Evolutionary conservation across 1,140 invertebrate genomes (phyloP).

Genomic region (Cyphomyrmex costatus): DNA sequence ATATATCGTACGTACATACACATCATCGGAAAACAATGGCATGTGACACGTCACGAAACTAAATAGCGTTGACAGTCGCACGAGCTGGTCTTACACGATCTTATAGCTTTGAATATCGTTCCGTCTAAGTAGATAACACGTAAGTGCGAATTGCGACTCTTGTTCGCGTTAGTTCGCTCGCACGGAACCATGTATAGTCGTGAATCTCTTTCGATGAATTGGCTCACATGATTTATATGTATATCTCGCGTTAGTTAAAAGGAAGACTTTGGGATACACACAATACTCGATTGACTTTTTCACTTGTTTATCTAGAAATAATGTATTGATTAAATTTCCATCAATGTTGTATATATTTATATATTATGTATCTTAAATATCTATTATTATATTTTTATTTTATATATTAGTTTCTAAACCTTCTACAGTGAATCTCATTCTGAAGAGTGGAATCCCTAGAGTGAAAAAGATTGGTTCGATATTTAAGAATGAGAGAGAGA

Average conservation of each 20-base stretch:
- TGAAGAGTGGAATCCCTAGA: too few relatives aligned
- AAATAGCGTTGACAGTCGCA: background rate
- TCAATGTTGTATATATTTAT: background rate
- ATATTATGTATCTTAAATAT: background rate
- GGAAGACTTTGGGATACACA: background rate
- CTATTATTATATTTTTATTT: background rate
- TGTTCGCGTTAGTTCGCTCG: background rate
- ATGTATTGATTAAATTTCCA: too few relatives aligned
- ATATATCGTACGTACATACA: background rate
- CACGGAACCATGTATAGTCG: background rate
- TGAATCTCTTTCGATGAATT: background rate
- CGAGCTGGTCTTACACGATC: constrained; percentile 1
- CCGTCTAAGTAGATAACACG: constrained; percentile 20
- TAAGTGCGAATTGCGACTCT: constrained; percentile 4
- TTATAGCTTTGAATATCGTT: background rate
- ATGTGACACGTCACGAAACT: background rate
- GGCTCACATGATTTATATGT: background rate
- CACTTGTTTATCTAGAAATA: background rate
- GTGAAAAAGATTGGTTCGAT: too few relatives aligned
- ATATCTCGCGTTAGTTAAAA: background rate
- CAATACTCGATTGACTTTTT: background rate
- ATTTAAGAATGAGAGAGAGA: too few relatives aligned
- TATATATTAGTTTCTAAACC: background rate
- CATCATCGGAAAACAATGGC: background rate
- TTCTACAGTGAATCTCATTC: too few relatives aligned